These are phyloP conservation scores for Drosophila monieri DNA, from an alignment of 2,888 invertebrate species.

Conservation along the genomic window DNA sequence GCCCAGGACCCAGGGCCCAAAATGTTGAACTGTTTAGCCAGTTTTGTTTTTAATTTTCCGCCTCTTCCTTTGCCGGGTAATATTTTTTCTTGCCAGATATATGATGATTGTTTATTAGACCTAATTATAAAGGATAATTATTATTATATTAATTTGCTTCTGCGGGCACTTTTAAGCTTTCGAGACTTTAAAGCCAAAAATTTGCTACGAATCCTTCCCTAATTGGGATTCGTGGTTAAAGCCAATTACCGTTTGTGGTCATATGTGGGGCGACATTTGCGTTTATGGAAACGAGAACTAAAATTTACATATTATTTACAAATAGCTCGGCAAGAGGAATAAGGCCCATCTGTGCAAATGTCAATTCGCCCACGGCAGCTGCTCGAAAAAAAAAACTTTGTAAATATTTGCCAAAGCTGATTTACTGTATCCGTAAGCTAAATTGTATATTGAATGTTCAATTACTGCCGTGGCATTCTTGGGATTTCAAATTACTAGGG, in stretches of 20 bases:
- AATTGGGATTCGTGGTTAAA: slow-evolving; percentile 26
- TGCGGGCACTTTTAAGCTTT: not conserved
- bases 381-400: not conserved
- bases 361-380: slow-evolving; percentile 6
- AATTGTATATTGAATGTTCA: slow-evolving; percentile 39
- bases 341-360: not conserved
- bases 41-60: slow-evolving; percentile 8
- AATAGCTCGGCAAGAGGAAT: not conserved
- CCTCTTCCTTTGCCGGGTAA: not conserved
- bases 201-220: not conserved
- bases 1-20: slow-evolving; percentile 25
- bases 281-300: not conserved
- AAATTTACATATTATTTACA: not conserved
- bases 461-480: slow-evolving; percentile 28
- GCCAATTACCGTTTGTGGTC: slow-evolving; percentile 37
- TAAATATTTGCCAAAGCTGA: not conserved
- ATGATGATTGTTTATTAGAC: not conserved
- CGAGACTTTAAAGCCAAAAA: not conserved
- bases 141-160: not conserved
- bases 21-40: slow-evolving; percentile 2
- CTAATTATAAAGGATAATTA: slow-evolving; percentile 11
- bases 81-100: not conserved
- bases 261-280: slow-evolving; percentile 36
- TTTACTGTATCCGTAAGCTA: slow-evolving; percentile 12
- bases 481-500: slow-evolving; percentile 45